These are phyloP conservation scores for Tuberolachnus salignus DNA, from an alignment of 2,888 invertebrate genomes.

Conservation along the genomic window DNA sequence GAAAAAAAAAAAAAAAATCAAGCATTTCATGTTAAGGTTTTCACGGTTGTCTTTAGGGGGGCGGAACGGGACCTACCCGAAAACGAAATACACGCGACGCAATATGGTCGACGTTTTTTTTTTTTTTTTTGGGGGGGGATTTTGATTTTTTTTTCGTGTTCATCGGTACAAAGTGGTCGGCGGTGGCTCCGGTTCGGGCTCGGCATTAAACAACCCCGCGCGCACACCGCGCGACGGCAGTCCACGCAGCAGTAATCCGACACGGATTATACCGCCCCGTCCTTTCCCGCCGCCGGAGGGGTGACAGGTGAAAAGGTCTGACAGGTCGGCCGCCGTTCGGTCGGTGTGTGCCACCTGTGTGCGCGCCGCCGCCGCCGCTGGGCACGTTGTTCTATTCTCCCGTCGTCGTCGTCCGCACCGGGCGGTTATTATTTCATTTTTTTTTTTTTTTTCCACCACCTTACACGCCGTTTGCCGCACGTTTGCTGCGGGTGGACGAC, in stretches of 20 bases:
- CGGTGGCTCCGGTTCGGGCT: background rate
- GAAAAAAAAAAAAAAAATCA: too few relatives aligned
- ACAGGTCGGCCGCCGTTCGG: slow-evolving; percentile 24
- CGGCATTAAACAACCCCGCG: background rate
- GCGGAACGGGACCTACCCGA: too few relatives aligned
- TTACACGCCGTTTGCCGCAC: background rate
- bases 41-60: too few relatives aligned
- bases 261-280: slow-evolving; percentile 24
- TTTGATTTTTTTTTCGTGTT: slow-evolving; percentile 4
- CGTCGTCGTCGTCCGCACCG: background rate
- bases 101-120: too few relatives aligned
- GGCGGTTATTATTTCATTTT: slow-evolving; percentile 27
- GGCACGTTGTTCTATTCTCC: slow-evolving; percentile 6
- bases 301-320: slow-evolving; percentile 51
- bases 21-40: too few relatives aligned
- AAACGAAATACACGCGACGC: too few relatives aligned
- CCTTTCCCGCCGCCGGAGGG: background rate
- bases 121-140: too few relatives aligned
- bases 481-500: background rate
- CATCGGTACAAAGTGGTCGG: too few relatives aligned
- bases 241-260: slow-evolving; percentile 21
- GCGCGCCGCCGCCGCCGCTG: background rate
- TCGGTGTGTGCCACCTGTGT: slow-evolving; percentile 42
- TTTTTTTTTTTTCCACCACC: background rate
- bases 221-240: background rate